phyloP scores from a whole-genome alignment of 2,113 vertebrate genomes.

The Octodon degus region DNA sequence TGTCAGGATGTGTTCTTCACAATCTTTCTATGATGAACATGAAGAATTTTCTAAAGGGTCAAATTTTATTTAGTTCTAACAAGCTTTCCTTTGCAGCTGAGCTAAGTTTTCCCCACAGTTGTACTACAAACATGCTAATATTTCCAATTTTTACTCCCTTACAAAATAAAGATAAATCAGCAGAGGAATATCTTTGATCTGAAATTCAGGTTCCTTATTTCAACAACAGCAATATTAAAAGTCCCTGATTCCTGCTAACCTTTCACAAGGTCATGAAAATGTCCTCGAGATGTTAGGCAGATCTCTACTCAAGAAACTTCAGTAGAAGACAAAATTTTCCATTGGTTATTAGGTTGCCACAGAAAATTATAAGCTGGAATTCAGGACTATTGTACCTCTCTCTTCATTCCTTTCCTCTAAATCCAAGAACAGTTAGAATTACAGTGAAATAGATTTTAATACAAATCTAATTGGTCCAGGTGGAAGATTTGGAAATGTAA shows the following conservation, averaged over 20 bases:
- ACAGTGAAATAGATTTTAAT: conserved; percentile 1
- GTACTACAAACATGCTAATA: not conserved
- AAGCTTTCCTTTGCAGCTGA: not conserved
- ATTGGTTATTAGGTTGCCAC: not conserved
- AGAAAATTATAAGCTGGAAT: not conserved
- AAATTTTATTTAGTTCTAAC: not conserved
- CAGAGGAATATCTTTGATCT: not conserved
- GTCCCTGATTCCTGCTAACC: not conserved
- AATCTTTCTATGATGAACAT: not conserved
- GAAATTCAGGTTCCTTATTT: conserved; percentile 27
- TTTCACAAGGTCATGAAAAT: not conserved
- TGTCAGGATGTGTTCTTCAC: not conserved
- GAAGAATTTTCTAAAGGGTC: not conserved
- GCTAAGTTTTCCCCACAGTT: not conserved
- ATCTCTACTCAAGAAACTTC: not conserved
- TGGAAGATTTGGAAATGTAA: not conserved
- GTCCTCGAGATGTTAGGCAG: not conserved
- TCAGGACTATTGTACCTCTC: not conserved
- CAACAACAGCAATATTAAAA: not conserved
- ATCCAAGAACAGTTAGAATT: not conserved
- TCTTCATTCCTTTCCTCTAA: not conserved
- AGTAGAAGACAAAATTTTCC: not conserved
- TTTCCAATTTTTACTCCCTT: conserved; percentile 19
- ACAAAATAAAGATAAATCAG: not conserved
- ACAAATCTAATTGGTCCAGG: not conserved